Base-by-base conservation (phyloP, 2,797 vertebrate genomes). In the Gymnothorax reevesii region DNA sequence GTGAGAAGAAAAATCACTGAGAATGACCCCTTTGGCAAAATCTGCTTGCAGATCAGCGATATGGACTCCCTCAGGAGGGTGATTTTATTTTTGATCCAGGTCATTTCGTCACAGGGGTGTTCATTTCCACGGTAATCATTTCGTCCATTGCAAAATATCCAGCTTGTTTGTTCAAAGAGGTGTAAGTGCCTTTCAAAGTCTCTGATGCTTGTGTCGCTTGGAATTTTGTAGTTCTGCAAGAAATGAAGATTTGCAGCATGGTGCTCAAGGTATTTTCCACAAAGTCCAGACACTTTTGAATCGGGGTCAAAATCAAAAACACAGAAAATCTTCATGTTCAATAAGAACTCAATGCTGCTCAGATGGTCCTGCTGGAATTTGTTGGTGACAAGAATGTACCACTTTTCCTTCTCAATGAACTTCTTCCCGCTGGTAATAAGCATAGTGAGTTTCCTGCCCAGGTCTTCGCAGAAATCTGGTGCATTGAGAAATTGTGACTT, bases 271-370 rank as follows among this genome's bases (percentile, higher is more conserved):
- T 94, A 96, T 87, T 1, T 90, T 0, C 88, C 88, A 22, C 92
- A 95, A 27, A 96, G 15, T 49, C 95, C 95, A 22, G 92, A 93
- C 57, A 87, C 82, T 0, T 90, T 92, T 22, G 95, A 96, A 87
- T 95, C 87, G 59, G 94, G 93, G 84, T 96, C 95, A 79, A 95
- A 96, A 84, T 96, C 96, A 90, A 96, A 96, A 62, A 95, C 94
- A 15, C 95, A 96, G 77, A 96, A 95, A 0, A 95, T 75, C 0
- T 96, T 96, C 89, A 96, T 88, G 83, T 90, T 86, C 89, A 92
- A 87, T 86, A 96, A 90, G 82, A 96, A 96, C 79, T 85, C 85
- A 3, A 95, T 90, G 27, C 3, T 66, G 6, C 90, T 88, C 49
- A 95, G 86, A 87, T 94, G 64, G 0, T 92, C 86, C 0, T 89